Conservation (phyloP, 2,797 vertebrate species). For the Lacerta bilineata region DNA sequence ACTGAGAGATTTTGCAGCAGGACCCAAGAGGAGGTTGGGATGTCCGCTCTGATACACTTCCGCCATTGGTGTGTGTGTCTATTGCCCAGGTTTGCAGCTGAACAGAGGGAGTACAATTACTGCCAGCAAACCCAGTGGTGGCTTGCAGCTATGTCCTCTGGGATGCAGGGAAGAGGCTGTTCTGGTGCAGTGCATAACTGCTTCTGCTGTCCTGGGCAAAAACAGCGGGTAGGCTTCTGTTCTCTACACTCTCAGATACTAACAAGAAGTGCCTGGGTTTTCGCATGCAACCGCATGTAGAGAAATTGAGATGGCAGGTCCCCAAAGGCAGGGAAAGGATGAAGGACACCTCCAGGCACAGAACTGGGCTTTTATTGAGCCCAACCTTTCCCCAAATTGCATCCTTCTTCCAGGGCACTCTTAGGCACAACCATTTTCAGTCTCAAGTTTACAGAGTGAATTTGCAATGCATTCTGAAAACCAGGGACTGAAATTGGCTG, state of each 20-base stretch:
- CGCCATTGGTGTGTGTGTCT: neutral
- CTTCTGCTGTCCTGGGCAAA: accelerated
- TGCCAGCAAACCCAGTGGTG: neutral
- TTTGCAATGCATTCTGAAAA: too few relatives aligned
- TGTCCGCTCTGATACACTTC: neutral
- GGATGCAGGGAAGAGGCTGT: neutral
- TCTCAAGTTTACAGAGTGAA: neutral
- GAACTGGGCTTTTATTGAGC: neutral
- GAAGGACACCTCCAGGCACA: neutral
- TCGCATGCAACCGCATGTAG: neutral
- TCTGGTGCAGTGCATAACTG: neutral
- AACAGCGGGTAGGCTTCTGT: neutral
- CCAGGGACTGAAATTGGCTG: neutral
- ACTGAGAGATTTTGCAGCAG: neutral
- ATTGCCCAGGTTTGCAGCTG: neutral
- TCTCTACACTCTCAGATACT: neutral
- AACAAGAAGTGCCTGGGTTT: neutral
- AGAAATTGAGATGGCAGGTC: too few relatives aligned
- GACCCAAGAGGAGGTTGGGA: neutral
- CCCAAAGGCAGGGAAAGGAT: neutral
- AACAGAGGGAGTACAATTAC: neutral
- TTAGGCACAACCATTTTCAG: neutral
- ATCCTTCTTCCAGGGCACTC: too few relatives aligned
- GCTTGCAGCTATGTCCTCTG: neutral
- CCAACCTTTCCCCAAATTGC: neutral